Conservation (phyloP, 2,797 vertebrate genomes). For the Sphenodon punctatus region DNA sequence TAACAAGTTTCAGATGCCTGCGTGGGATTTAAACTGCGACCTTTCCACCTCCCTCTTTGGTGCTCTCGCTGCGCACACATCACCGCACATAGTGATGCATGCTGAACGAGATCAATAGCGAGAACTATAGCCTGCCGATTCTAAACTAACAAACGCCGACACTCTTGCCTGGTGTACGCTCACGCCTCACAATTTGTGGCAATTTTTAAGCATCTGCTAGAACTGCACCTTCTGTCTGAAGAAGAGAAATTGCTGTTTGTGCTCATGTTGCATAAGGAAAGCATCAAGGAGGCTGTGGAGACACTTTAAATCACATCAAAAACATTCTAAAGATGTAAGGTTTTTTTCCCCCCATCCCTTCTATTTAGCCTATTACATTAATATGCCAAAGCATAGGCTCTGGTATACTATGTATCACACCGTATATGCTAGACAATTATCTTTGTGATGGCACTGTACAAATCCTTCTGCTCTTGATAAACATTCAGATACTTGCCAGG, state of each 20-base stretch:
- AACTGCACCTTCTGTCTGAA: neutral
- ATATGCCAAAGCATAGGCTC: neutral
- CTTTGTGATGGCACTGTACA: neutral
- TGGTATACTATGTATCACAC: neutral
- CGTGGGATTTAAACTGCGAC: neutral
- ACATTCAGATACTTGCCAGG: neutral
- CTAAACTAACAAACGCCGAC: neutral
- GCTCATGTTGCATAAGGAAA: neutral
- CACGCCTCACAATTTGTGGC: too few species aligned
- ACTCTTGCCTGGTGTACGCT: rapidly evolving
- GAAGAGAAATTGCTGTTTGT: neutral
- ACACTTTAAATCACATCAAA: neutral
- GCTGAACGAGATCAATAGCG: neutral
- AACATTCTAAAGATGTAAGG: neutral
- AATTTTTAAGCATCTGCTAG: neutral
- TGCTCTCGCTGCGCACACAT: rapidly evolving
- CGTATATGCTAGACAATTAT: neutral
- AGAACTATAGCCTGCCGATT: neutral
- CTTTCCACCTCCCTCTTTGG: neutral
- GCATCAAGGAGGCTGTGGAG: neutral
- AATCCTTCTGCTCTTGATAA: slow-evolving; percentile 15
- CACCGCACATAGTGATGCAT: neutral
- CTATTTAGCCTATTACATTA: neutral
- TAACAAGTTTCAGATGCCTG: neutral
- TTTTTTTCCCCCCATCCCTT: neutral